Conservation (phyloP, 2,888 invertebrate species). For the Sinodicranocentrus sp. region DNA sequence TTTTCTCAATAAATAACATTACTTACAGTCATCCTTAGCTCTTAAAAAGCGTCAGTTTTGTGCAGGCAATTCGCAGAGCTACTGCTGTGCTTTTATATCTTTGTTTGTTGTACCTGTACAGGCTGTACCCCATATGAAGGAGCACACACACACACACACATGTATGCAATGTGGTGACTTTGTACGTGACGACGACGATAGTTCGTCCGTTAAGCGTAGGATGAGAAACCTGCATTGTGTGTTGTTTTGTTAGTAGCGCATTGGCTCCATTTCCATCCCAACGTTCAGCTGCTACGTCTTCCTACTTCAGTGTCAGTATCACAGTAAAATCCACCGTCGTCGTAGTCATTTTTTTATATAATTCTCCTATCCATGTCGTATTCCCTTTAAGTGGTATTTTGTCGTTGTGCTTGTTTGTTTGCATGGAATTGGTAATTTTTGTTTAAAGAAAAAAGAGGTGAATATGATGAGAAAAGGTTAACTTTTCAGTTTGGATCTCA, state of each 20-base stretch:
- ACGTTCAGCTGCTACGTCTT: slow-evolving; percentile 7
- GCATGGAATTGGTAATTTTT: neutral
- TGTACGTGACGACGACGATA: neutral
- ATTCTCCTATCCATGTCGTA: neutral
- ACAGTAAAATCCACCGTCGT: neutral
- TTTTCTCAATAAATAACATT: slow-evolving; percentile 5
- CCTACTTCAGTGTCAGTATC: slow-evolving; percentile 1
- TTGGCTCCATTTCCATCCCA: slow-evolving; percentile 12
- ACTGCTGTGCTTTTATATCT: too few species aligned
- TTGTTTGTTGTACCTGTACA: too few species aligned
- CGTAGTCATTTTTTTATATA: too few species aligned
- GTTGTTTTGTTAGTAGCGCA: slow-evolving; percentile 8
- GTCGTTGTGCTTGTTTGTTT: slow-evolving; percentile 2
- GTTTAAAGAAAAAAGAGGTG: neutral
- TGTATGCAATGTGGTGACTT: neutral
- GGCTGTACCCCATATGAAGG: too few species aligned
- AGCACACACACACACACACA: neutral
- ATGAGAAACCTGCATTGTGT: slow-evolving; percentile 3
- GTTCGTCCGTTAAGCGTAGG: neutral
- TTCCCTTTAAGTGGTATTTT: neutral
- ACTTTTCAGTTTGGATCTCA: too few species aligned
- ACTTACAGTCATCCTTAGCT: neutral
- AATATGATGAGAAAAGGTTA: too few species aligned
- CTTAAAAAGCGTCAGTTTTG: too few species aligned
- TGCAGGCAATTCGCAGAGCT: too few species aligned